Base-by-base conservation (phyloP, 64 coral and sea anemone species). In the Platygyra sinensis region DNA sequence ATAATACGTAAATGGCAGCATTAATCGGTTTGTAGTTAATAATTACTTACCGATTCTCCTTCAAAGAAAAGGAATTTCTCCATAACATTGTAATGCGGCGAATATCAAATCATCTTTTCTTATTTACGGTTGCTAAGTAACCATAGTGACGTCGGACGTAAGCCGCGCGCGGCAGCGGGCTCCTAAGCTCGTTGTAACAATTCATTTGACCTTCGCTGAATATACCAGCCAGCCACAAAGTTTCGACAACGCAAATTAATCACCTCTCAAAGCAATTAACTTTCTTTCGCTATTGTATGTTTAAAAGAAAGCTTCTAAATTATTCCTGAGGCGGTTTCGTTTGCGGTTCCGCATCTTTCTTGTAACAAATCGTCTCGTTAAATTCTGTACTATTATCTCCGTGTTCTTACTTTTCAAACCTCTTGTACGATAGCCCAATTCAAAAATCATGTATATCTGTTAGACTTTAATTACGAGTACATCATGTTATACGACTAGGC, bases 11-110 rank as follows among this genome's bases (percentile, higher is more conserved):
- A 85, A 39, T 52, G 24, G 25, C 36, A 10, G 38, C 60, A 17
- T 85, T 85, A 50, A 51, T 39, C 38, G 81, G 32, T 50, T 69
- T 71, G 81, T 71, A 71, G 71, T 85, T 85, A 49, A 50, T 85
- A 38, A 33, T 83, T 85, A 71, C 60, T 85, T 67, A 85, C 81
- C 60, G 5, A 52, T 50, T 67, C 42, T 33, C n/a, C 62, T 20
- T 71, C 15, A 28, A 85, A 72, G 62, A 51, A 63, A 71, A 52
- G 24, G 60, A 71, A 51, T 22, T 72, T 85, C 81, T 69, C 63
- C 24, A 18, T 69, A 38, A 11, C 81, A 85, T 85, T 72, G 63
- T 83, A 33, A 39, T 65, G 31, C 8, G 15, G 19, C 9, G 7
- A 18, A 13, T 60, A 8, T 12, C 28, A 65, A 22, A 42, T 24